Base-by-base conservation (phyloP, 2,113 vertebrate genomes). In the Ranitomeya imitator region DNA sequence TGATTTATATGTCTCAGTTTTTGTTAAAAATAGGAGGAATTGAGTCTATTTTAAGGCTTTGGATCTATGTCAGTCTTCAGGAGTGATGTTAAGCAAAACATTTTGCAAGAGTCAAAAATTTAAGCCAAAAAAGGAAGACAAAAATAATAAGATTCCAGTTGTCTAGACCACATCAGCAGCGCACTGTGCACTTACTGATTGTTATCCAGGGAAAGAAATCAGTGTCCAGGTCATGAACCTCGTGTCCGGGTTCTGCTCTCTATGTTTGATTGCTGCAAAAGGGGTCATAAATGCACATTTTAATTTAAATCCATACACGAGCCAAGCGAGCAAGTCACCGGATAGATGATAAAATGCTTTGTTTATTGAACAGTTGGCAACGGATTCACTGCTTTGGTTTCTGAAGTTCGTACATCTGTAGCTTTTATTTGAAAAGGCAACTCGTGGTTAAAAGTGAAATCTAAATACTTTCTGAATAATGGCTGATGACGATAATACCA, bases 21-120 rank as follows among this genome's bases (percentile, higher is more conserved):
- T 79, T 71, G 26, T 9, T 31, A 87, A 26, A 87, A 86, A 79
- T 69, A 80, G 51, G 52, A 69, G 86, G 23, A 82, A 74, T 61
- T 7, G 13, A 83, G 54, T 74, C 67, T 76, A 83, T 88, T 83
- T 88, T 60, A 19, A 61, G 67, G 7, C 37, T 88, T 73, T 88
- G 86, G 86, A 83, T 45, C 69, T 63, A 31, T 88, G 86, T 83
- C 79, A 7, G 79, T 87, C 54, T 87, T 21, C 59, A 59, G n/a
- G 63, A 87, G 37, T 51, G 52, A 51, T 81, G 63, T 87, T 87
- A 59, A 87, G 86, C 77, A 82, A 78, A 51, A 74, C 26, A 54
- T 88, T 83, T 88, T 76, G 86, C 79, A 88, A 88, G 76, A 63
- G 55, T 61, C 51, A 55, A 37, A 74, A n/a, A 76, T 13, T 18